Conservation (phyloP, 2,113 vertebrate species). For the Meles meles region DNA sequence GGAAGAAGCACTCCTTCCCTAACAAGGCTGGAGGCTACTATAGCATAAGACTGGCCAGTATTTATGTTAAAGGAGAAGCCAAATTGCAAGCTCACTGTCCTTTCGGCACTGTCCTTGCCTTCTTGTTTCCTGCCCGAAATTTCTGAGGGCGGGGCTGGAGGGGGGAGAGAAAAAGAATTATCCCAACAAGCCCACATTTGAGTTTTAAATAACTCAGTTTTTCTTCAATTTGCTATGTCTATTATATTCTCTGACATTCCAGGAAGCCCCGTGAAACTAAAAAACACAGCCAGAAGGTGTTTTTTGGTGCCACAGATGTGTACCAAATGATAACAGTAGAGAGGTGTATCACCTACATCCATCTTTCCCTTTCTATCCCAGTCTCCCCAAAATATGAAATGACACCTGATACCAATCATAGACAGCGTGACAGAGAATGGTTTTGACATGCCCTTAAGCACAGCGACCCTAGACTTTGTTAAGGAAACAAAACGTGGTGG, state of each 20-base stretch:
- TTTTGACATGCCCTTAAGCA: background rate
- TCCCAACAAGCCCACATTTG: background rate
- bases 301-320: background rate
- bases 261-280: constrained; percentile 28
- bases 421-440: background rate
- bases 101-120: background rate
- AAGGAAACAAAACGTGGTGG: background rate
- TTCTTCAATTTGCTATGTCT: constrained; percentile 66
- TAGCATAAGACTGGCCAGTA: background rate
- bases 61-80: background rate
- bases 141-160: background rate
- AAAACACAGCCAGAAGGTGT: background rate
- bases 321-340: background rate
- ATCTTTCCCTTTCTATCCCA: background rate
- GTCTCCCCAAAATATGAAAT: background rate
- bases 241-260: constrained; percentile 35
- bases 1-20: background rate
- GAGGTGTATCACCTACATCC: background rate
- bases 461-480: background rate
- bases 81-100: background rate
- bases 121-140: background rate
- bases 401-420: background rate
- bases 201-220: constrained; percentile 70
- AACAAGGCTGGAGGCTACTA: background rate
- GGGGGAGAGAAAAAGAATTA: background rate